Percentiles rank a stretch among this genome's conserved stretches.
Conservation (phyloP, 2,113 vertebrate genomes). For the Microtus oregoni region DNA sequence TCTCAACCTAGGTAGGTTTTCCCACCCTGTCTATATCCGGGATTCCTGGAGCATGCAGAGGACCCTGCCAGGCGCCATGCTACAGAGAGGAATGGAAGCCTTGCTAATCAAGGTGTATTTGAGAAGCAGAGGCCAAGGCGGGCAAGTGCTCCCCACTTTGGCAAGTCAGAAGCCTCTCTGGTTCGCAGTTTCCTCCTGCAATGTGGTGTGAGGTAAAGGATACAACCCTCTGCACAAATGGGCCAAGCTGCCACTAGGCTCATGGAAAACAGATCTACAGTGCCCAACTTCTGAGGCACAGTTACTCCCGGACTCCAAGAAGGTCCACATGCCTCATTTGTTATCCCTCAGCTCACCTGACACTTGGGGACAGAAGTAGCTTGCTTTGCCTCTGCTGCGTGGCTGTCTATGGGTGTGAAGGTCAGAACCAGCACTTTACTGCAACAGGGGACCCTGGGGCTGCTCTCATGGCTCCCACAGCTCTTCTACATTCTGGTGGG, state of each 20-base stretch:
- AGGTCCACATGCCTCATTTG: no score
- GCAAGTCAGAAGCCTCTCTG: neutral
- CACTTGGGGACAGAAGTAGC: accelerated
- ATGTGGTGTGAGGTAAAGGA: no score
- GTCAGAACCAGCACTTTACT: neutral
- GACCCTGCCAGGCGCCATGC: neutral
- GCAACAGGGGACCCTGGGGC: no score
- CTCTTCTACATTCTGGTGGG: neutral
- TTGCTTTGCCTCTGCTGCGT: neutral
- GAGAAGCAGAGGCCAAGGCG: neutral
- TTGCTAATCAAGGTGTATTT: neutral
- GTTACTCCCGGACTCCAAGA: no score
- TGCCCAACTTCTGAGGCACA: neutral
- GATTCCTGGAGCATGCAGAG: neutral
- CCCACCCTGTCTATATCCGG: neutral
- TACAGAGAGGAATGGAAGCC: neutral
- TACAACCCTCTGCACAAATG: neutral
- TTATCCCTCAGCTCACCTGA: neutral
- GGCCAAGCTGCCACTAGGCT: neutral
- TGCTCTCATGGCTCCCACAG: neutral
- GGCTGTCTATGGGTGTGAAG: neutral
- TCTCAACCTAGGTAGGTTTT: neutral
- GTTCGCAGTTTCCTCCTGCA: neutral
- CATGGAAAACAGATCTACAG: neutral
- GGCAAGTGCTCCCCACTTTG: accelerated